Evolutionary conservation across 2,113 vertebrate species (phyloP).

Genomic region (Syrrhaptes paradoxus): DNA sequence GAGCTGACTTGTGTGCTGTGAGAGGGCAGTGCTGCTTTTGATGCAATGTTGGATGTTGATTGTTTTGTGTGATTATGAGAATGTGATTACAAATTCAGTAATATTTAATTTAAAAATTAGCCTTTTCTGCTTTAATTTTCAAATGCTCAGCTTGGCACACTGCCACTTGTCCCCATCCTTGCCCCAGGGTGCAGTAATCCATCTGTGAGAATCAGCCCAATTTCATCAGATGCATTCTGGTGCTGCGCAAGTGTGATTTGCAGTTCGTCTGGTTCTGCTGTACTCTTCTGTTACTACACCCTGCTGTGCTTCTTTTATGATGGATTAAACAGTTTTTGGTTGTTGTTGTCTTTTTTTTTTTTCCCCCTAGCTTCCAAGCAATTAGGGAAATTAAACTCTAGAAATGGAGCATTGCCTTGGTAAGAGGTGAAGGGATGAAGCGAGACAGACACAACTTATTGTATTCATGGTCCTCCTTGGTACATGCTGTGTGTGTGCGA

Average conservation of each 20-base stretch:
- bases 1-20: fast-evolving
- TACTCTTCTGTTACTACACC: neutral
- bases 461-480: neutral
- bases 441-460: neutral
- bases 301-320: neutral
- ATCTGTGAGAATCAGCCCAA: neutral
- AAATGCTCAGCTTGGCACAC: neutral
- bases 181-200: neutral
- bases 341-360: too few species aligned
- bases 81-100: neutral
- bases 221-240: neutral
- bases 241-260: neutral
- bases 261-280: neutral
- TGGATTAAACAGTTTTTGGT: neutral
- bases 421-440: neutral
- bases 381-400: neutral
- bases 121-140: neutral
- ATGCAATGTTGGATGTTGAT: neutral
- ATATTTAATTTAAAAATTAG: neutral
- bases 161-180: neutral
- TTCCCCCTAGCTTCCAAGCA: neutral
- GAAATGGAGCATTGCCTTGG: neutral
- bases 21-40: neutral
- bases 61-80: neutral
- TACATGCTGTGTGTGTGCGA: neutral